Evolutionary conservation across 1,140 invertebrate species (phyloP).

Genomic region (Lordiphosa clarofinis): DNA sequence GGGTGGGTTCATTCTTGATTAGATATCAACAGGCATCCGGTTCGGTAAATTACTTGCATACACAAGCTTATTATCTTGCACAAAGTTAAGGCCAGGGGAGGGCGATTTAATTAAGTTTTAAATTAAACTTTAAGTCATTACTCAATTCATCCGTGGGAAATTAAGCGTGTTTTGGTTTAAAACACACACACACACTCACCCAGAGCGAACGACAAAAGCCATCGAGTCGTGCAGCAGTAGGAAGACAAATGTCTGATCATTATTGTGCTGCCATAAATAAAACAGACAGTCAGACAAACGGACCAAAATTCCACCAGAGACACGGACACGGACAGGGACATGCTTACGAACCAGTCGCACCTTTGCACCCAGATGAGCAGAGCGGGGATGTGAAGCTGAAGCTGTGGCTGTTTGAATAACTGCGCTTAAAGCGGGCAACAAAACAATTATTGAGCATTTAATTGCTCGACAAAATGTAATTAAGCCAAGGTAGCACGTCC

Average conservation of each 20-base stretch:
- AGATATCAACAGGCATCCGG: slow-evolving; percentile 5
- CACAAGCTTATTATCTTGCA: slow-evolving; percentile 56
- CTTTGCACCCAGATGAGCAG: too few species aligned
- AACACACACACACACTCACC: slow-evolving; percentile 11
- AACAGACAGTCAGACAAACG: slow-evolving; percentile 49
- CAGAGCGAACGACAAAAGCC: slow-evolving; percentile 16
- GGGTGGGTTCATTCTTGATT: slow-evolving; percentile 11
- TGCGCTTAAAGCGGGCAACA: slow-evolving; percentile 69
- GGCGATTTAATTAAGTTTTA: slow-evolving; percentile 62
- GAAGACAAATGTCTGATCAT: slow-evolving; percentile 75
- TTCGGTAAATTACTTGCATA: slow-evolving; percentile 21
- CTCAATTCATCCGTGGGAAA: slow-evolving; percentile 40
- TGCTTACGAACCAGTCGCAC: too few species aligned
- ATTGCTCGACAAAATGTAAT: slow-evolving; percentile 76
- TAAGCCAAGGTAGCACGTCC: slow-evolving; percentile 71
- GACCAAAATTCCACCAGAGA: slow-evolving; percentile 34
- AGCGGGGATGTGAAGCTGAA: too few species aligned
- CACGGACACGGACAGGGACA: slow-evolving; percentile 4
- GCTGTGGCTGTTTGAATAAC: slow-evolving; percentile 61
- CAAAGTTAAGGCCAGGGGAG: slow-evolving; percentile 29
- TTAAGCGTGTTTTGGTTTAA: slow-evolving; percentile 21
- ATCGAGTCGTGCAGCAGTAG: slow-evolving; percentile 7
- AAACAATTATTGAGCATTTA: slow-evolving; percentile 77
- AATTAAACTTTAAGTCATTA: slow-evolving; percentile 65
- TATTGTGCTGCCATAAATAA: slow-evolving; percentile 74